Percentiles rank a stretch among this genome's conserved stretches.
Evolutionary conservation across 2,113 vertebrate species (phyloP).

Genomic region (Poeciliopsis prolifica): DNA sequence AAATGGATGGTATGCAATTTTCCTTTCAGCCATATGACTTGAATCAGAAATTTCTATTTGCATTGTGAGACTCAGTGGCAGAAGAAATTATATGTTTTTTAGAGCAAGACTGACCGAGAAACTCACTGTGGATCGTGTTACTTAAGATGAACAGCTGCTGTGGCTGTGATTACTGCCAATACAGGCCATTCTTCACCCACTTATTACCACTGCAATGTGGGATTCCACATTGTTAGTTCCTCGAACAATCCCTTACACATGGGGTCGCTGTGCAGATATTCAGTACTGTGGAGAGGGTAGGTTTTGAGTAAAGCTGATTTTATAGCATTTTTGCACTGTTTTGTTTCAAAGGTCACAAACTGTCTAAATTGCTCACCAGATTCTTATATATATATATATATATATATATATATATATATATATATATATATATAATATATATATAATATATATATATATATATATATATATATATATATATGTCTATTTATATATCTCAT

Average conservation of each 20-base stretch:
- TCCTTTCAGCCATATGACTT: not conserved
- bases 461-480: no score
- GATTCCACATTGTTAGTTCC: not conserved
- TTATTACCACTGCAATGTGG: not conserved
- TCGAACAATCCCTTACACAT: not conserved
- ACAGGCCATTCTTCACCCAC: not conserved
- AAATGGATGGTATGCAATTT: not conserved
- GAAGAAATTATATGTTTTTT: not conserved
- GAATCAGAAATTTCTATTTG: not conserved
- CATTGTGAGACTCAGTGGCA: not conserved
- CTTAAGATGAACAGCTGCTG: not conserved
- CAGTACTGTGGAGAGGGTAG: not conserved
- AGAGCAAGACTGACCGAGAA: not conserved
- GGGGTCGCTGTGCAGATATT: not conserved
- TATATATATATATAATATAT: no score
- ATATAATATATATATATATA: no score
- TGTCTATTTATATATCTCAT: not conserved
- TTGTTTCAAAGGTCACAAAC: not conserved
- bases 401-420: no score
- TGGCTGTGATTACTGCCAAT: not conserved
- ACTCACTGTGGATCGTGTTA: no score
- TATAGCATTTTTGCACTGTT: not conserved
- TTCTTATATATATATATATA: no score
- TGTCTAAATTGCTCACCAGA: not conserved
- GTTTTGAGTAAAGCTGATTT: no score